A percentile compares a stretch with the other conserved stretches of the same genome.
Conservation (phyloP, 2,888 invertebrate genomes). For the Pharmacophagus antenor region DNA sequence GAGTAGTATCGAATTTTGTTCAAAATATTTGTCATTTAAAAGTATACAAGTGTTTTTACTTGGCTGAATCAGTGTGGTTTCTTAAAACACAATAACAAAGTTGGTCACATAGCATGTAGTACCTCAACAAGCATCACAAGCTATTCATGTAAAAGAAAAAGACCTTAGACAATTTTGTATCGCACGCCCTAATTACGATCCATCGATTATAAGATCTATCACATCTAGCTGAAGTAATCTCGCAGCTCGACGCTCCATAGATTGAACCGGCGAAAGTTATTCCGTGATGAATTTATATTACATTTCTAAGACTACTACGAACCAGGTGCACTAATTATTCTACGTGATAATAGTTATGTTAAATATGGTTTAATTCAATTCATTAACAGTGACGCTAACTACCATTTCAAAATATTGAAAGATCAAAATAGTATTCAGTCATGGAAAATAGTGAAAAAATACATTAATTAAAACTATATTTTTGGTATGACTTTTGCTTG, state of each 20-base stretch:
- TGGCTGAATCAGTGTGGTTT: no score
- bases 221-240: conserved; percentile 32
- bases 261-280: conserved; percentile 45
- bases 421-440: neutral
- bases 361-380: neutral
- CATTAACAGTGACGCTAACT: neutral
- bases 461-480: neutral
- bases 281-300: conserved; percentile 41
- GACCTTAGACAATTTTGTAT: neutral
- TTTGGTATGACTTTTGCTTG: no score
- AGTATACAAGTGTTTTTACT: no score
- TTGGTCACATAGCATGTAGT: no score
- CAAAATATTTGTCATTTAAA: no score
- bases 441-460: no score
- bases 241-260: conserved; percentile 41
- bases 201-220: conserved; percentile 44
- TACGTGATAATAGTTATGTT: neutral
- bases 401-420: no score
- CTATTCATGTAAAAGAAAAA: neutral
- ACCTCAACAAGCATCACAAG: no score
- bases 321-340: conserved; percentile 33
- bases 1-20: no score
- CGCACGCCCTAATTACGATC: conserved; percentile 39
- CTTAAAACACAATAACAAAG: no score
- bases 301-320: conserved; percentile 37